Evolutionary conservation across 1,140 invertebrate species (phyloP).

Genomic region (Conus betulinus): DNA sequence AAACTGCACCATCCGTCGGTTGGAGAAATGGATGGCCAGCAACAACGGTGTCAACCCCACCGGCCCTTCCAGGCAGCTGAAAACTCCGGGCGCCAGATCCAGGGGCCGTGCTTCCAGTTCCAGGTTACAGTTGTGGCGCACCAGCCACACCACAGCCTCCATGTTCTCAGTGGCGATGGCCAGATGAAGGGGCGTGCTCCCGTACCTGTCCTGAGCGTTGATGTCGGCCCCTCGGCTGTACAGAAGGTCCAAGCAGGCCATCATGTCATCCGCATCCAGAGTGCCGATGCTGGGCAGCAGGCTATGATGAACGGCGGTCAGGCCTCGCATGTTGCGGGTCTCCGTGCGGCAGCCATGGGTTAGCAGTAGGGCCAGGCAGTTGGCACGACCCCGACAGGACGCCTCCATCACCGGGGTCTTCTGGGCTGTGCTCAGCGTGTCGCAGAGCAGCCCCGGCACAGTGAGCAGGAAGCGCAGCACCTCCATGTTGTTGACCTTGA

Average conservation of each 20-base stretch:
- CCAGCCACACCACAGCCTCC: constrained; percentile 18
- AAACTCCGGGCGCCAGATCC: constrained; percentile 28
- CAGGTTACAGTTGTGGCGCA: constrained; percentile 20
- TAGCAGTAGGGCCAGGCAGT: constrained; percentile 8
- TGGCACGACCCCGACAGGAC: constrained; percentile 6
- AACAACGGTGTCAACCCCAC: constrained; percentile 15
- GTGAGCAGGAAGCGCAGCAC: constrained; percentile 22
- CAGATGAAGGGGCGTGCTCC: constrained; percentile 26
- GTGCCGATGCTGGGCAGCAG: constrained; percentile 31
- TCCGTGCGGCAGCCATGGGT: not conserved
- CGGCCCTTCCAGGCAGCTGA: constrained; percentile 14
- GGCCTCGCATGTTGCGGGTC: not conserved
- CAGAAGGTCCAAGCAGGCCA: constrained; percentile 15
- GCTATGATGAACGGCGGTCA: constrained; percentile 27
- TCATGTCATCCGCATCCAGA: constrained; percentile 19
- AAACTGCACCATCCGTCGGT: constrained; percentile 24
- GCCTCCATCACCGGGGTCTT: constrained; percentile 35
- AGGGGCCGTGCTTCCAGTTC: constrained; percentile 18
- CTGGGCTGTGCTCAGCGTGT: constrained; percentile 23
- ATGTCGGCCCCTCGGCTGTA: constrained; percentile 11
- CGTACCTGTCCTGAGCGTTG: constrained; percentile 25
- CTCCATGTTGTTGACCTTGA: constrained; percentile 27
- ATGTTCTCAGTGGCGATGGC: constrained; percentile 33
- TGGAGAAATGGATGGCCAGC: constrained; percentile 29
- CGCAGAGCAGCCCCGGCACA: not conserved